These are phyloP conservation scores for Enteromius unitaeniatus DNA, from an alignment of 2,797 vertebrate species.

Conservation along the genomic window DNA sequence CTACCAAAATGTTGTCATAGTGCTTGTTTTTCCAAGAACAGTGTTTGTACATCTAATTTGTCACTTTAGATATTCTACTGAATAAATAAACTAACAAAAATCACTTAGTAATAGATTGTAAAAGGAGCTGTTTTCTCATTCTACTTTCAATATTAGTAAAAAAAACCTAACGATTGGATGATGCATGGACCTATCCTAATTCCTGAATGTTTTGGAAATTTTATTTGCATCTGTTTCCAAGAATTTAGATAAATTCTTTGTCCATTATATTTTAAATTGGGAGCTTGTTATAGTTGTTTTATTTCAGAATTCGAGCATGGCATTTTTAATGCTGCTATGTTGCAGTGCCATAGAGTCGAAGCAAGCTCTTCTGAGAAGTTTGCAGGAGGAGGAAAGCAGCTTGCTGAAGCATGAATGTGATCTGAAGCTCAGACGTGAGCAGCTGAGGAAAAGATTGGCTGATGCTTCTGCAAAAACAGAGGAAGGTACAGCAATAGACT, in stretches of 20 bases:
- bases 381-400: slow-evolving; percentile 51
- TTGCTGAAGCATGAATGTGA: slow-evolving; percentile 48
- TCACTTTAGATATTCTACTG: not conserved
- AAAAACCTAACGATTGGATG: not conserved
- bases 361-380: slow-evolving; percentile 14
- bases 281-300: not conserved
- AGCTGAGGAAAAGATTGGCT: slow-evolving; percentile 58
- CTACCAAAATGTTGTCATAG: not conserved
- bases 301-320: not conserved
- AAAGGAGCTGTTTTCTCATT: not conserved
- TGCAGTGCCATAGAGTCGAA: slow-evolving; percentile 21
- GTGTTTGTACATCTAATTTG: not conserved
- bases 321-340: not conserved
- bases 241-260: not conserved
- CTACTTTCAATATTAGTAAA: not conserved
- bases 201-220: not conserved
- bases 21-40: not conserved
- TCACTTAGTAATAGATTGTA: not conserved
- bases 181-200: not conserved
- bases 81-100: not conserved
- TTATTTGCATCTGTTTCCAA: not conserved
- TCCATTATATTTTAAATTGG: not conserved
- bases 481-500: slow-evolving; percentile 58
- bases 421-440: slow-evolving; percentile 58
- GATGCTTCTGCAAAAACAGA: slow-evolving; percentile 41